These are phyloP conservation scores for Gandaritis pyraliata DNA, from an alignment of 2,888 invertebrate species.

Conservation along the genomic window DNA sequence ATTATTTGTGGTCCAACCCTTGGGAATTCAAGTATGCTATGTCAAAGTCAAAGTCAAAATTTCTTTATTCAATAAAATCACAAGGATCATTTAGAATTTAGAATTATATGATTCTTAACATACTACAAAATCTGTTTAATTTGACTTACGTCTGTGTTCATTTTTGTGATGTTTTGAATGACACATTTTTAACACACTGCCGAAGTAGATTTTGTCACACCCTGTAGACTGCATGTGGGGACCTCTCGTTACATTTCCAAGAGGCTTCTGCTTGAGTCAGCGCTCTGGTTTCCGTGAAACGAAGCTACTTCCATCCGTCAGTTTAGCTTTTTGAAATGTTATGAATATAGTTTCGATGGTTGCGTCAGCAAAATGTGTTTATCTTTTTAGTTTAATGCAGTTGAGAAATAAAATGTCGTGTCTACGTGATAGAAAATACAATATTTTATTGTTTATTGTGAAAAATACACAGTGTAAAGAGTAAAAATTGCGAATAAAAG, in stretches of 20 bases:
- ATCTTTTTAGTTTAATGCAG: not conserved
- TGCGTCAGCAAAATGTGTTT: not conserved
- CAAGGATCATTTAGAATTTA: too few relatives aligned
- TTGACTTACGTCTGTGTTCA: too few relatives aligned
- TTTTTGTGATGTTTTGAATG: too few relatives aligned
- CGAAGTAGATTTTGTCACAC: not conserved
- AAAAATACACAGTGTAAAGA: too few relatives aligned
- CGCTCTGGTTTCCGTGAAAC: slow-evolving; percentile 22
- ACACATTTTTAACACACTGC: too few relatives aligned
- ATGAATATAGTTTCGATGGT: not conserved
- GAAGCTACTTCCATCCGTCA: slow-evolving; percentile 18
- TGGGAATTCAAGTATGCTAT: too few relatives aligned
- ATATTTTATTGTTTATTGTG: not conserved
- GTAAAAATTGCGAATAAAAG: too few relatives aligned
- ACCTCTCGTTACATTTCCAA: slow-evolving; percentile 12
- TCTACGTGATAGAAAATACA: not conserved
- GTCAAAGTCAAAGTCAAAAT: too few relatives aligned
- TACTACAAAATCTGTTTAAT: too few relatives aligned
- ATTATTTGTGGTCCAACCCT: too few relatives aligned
- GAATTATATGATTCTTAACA: too few relatives aligned
- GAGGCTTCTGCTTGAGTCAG: slow-evolving; percentile 16
- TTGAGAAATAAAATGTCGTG: not conserved
- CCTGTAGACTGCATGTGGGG: not conserved
- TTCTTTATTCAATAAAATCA: too few relatives aligned
- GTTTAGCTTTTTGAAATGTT: slow-evolving; percentile 23